Evolutionary conservation across 2,888 invertebrate genomes (phyloP).

Genomic region (Adelognathus sp.): DNA sequence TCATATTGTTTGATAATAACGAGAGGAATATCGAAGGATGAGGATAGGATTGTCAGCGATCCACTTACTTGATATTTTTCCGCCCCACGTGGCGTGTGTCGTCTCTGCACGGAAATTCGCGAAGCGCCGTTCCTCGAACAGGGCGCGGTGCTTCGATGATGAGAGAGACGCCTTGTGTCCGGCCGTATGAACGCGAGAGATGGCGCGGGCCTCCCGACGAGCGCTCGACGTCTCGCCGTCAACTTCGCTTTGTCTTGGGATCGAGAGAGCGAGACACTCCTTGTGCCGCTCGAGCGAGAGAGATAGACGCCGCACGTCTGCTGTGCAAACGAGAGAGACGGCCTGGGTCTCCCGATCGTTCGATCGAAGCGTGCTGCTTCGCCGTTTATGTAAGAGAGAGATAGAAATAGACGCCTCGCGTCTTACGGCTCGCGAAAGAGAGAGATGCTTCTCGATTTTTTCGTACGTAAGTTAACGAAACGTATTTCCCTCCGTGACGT

Average conservation of each 20-base stretch:
- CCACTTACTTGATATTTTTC: slow-evolving; percentile 20
- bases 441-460: slow-evolving; percentile 15
- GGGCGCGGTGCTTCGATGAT: neutral
- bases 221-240: too few relatives aligned
- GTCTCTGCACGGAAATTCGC: neutral
- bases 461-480: slow-evolving; percentile 32
- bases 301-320: neutral
- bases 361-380: too few relatives aligned
- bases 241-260: too few relatives aligned
- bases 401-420: slow-evolving; percentile 17
- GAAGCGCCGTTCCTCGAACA: neutral
- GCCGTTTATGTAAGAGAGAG: neutral
- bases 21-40: neutral
- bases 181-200: neutral
- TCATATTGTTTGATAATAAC: slow-evolving; percentile 19
- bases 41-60: slow-evolving; percentile 13
- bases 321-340: neutral
- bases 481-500: slow-evolving; percentile 19
- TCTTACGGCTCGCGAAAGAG: slow-evolving; percentile 29
- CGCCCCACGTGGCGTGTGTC: slow-evolving; percentile 6
- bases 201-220: neutral
- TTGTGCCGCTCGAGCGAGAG: neutral
- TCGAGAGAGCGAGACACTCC: too few relatives aligned
- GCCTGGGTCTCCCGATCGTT: neutral
- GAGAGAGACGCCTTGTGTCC: slow-evolving; percentile 1